Base-by-base conservation (phyloP, 92 coral and sea anemone genomes). In the Micromussa lordhowensis region DNA sequence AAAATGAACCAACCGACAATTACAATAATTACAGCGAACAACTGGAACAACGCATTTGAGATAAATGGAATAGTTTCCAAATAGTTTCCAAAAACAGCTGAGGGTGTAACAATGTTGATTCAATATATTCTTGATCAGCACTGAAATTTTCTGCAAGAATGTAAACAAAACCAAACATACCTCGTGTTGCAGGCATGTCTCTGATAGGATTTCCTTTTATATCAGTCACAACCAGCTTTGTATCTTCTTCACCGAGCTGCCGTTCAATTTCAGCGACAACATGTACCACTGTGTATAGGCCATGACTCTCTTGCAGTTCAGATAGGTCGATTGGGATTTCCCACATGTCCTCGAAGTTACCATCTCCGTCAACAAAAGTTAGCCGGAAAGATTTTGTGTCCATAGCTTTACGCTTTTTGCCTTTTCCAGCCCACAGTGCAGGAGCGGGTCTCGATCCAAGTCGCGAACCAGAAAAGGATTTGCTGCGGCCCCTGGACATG, bases 251-350 rank as follows among this genome's bases (percentile, higher is more conserved):
- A 36, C 72, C 32, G 38, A 75, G 90, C 57, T 76, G 78, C 35
- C 44, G 18, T n/a, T 75, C 85, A 11, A 58, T 68, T 76, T 86
- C 78, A 0, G 90, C 55, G 0, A 86, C 90, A 32, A 63, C 85
- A 51, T 59, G 57, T 48, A 51, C 21, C 11, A 86, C 77, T 24
- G 89, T 86, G 75, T 86, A 86, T 11, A 40, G 69, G 14, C 89
- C 78, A 38, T 78, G 76, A 40, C 18, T 29, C 54, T 77, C 85
- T 29, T 78, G 90, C 21, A 86, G 61, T 49, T 68, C 18, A 40
- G 77, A 29, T n/a, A 86, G 84, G 71, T 86, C 90, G 53, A 86
- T 86, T 26, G 85, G 90, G 32, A 86, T 86, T 78, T 78, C 79
- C 90, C 84, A 86, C 84, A 86, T 86, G 77, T 86, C 90, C 68